Evolutionary conservation across 2,797 vertebrate genomes (phyloP), one percentile per base, ranked within the genome.

Genomic region (Gallinago nigripennis): DNA sequence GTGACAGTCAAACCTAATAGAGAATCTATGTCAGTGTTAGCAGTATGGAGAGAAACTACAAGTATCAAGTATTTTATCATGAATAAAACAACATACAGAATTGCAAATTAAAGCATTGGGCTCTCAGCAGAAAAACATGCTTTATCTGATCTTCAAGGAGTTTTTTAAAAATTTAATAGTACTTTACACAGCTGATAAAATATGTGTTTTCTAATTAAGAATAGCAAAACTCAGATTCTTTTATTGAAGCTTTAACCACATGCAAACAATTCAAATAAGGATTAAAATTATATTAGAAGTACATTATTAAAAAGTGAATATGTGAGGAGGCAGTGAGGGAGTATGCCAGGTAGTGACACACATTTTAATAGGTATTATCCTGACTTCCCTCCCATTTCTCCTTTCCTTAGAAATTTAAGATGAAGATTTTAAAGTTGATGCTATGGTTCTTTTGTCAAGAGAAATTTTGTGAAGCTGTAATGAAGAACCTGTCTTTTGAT

Each of bases 51-150:
- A 76, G 78, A 86, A 96, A 88, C 93, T 71, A 81, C 60, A 80
- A 94, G 80, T 94, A 88, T 94, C 71, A 72, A 93, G 85, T 85
- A 91, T 94, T 97, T 96, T 85, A 64, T 96, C 77, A 95, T 97
- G 76, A 97, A 97, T 97, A 96, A 97, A 97, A 96, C 92, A 97
- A 96, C 95, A 96, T 82, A 97, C 63, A 94, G 96, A 97, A 97
- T 96, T 90, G 78, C 78, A 96, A 96, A 96, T 97, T 65, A 96
- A 96, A 95, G 60, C 66, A 58, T 68, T 80, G 78, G 53, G 53
- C 60, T 76, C 78, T 90, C 51, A 75, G 63, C 84, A 96, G 82
- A 91, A 94, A 93, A 90, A 72, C 86, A 92, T 58, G 53, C 68
- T 96, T 95, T 95, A 87, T 96, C 66, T 94, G 90, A 92, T 96